A percentile compares a stretch with the other conserved stretches of the same genome.
Conservation (phyloP, 2,888 invertebrate species). For the Scelioninae gen. 2 region DNA sequence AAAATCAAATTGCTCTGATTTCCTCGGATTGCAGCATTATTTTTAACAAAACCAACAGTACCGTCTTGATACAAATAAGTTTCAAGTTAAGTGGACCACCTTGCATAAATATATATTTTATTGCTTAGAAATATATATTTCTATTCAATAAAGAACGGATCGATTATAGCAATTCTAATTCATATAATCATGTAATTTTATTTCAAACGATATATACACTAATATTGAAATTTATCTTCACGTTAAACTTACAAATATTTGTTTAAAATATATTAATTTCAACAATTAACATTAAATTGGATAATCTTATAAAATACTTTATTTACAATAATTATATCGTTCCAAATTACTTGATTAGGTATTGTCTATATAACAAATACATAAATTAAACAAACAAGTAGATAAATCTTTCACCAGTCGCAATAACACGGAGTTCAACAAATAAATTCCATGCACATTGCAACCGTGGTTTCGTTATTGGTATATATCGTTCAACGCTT, state of each 20-base stretch:
- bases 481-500: conserved; percentile 45
- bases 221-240: conserved; percentile 16
- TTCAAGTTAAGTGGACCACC: too few relatives aligned
- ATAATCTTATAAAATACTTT: conserved; percentile 46
- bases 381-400: conserved; percentile 24
- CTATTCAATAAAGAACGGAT: too few relatives aligned
- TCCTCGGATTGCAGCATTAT: too few relatives aligned
- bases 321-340: conserved; percentile 46
- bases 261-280: conserved; percentile 52
- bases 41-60: too few relatives aligned
- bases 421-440: conserved; percentile 2
- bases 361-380: conserved; percentile 36
- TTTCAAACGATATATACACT: conserved; percentile 52
- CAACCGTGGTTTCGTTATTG: conserved; percentile 10
- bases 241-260: conserved; percentile 20
- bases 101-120: too few relatives aligned
- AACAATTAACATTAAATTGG: conserved; percentile 46
- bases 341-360: conserved; percentile 19
- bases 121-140: too few relatives aligned
- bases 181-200: conserved; percentile 12
- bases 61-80: too few relatives aligned
- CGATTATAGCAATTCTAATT: conserved; percentile 1
- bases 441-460: conserved; percentile 2
- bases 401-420: conserved; percentile 16
- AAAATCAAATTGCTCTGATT: too few relatives aligned